Evolutionary conservation across 2,888 invertebrate genomes (phyloP).

Genomic region (Drepanosiphum platanoidis): DNA sequence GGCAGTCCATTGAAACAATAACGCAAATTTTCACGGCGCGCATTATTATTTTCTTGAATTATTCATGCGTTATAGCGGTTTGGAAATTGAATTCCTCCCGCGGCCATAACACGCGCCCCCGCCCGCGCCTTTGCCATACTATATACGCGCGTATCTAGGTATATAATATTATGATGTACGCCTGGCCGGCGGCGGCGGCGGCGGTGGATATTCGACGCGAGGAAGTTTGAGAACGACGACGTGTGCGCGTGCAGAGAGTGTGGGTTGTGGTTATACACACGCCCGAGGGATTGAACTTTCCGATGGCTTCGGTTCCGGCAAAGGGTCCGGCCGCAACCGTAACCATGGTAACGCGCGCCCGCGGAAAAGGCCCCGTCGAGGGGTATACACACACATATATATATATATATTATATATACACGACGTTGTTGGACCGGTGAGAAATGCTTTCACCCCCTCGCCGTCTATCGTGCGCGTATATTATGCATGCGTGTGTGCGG

Average conservation of each 20-base stretch:
- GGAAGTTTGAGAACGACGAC: constrained; percentile 2
- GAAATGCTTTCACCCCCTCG: constrained; percentile 41
- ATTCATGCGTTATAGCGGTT: constrained; percentile 59
- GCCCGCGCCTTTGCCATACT: neutral
- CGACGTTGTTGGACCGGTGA: constrained; percentile 46
- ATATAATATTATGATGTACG: neutral
- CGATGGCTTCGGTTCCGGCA: constrained; percentile 62
- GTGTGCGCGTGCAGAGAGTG: constrained; percentile 2
- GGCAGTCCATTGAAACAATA: constrained; percentile 54
- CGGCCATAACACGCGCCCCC: neutral
- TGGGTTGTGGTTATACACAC: constrained; percentile 29
- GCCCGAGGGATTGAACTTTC: constrained; percentile 59
- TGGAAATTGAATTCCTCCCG: constrained; percentile 58
- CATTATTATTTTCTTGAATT: constrained; percentile 60
- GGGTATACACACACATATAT: neutral
- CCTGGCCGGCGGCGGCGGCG: constrained; percentile 15
- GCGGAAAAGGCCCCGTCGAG: constrained; percentile 40
- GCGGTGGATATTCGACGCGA: neutral
- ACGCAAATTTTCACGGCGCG: constrained; percentile 36
- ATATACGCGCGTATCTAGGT: neutral
- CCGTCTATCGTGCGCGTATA: neutral
- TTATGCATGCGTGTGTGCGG: constrained; percentile 8
- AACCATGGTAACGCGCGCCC: constrained; percentile 47
- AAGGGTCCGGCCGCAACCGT: constrained; percentile 55
- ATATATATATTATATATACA: neutral